Conservation (phyloP, 2,797 vertebrate genomes). For the Enteromius treurensis region DNA sequence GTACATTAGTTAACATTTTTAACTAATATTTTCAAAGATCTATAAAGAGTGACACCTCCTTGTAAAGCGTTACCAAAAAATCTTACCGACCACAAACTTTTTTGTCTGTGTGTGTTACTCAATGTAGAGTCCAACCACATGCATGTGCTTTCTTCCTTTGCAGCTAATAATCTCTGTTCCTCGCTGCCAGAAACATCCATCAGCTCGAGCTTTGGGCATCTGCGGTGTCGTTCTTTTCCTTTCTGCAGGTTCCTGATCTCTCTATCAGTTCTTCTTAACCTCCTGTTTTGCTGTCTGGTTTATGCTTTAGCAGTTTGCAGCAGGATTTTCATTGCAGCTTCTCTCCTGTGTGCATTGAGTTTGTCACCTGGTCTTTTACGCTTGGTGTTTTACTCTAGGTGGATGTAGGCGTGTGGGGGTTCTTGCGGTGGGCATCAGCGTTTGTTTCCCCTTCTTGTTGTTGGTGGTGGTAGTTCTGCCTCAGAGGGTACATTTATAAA, state of each 20-base stretch:
- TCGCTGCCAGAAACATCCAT: constrained; percentile 41
- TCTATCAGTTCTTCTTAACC: constrained; percentile 4
- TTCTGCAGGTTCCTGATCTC: constrained; percentile 48
- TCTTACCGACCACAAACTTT: background rate
- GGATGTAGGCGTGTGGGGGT: background rate
- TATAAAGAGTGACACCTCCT: too few relatives aligned
- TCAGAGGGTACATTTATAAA: background rate
- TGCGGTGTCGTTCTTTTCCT: constrained; percentile 11
- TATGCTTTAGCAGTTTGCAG: constrained; percentile 6
- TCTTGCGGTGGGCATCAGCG: background rate
- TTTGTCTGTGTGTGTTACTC: background rate
- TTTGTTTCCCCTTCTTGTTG: background rate
- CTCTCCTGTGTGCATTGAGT: constrained; percentile 19
- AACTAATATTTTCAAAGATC: too few relatives aligned
- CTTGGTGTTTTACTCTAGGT: constrained; percentile 8
- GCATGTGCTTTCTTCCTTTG: constrained; percentile 38
- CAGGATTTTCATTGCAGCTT: constrained; percentile 15
- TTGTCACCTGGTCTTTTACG: background rate
- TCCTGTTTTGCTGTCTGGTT: constrained; percentile 22
- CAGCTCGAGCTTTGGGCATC: constrained; percentile 25
- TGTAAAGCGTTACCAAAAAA: background rate
- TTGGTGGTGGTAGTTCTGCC: background rate
- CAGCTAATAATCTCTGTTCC: constrained; percentile 16
- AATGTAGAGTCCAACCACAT: background rate
- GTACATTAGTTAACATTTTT: too few relatives aligned